Conservation (phyloP, 2,113 vertebrate genomes). For the Blennius ocellaris region DNA sequence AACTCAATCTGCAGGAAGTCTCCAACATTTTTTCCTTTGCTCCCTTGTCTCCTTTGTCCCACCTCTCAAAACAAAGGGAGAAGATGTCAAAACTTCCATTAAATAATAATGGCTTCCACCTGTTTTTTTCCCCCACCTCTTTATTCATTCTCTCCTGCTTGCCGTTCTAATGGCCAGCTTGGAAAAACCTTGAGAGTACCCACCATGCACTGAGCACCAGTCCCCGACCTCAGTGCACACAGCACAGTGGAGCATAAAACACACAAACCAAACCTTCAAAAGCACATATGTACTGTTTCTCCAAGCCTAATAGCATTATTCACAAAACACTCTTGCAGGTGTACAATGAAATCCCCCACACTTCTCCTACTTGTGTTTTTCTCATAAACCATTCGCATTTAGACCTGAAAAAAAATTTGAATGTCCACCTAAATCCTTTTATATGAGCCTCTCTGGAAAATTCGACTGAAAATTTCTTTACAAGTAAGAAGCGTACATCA, state of each 20-base stretch:
- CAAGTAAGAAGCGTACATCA: constrained; percentile 51
- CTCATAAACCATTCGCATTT: constrained; percentile 58
- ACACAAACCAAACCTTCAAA: constrained; percentile 18
- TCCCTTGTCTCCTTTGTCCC: constrained; percentile 50
- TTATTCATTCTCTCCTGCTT: constrained; percentile 53
- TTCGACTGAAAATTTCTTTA: constrained; percentile 20
- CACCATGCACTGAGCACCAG: constrained; percentile 3
- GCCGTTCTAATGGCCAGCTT: constrained; percentile 71
- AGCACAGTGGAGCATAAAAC: constrained; percentile 17
- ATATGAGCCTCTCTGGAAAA: constrained; percentile 54
- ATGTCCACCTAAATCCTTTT: constrained; percentile 55
- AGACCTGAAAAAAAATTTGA: constrained; percentile 15
- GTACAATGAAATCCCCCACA: neutral
- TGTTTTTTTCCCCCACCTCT: constrained; percentile 70
- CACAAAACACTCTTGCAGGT: constrained; percentile 62
- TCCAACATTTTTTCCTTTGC: constrained; percentile 44
- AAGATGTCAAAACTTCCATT: constrained; percentile 79
- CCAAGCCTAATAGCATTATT: constrained; percentile 43
- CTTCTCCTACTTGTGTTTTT: neutral
- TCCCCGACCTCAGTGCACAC: constrained; percentile 17
- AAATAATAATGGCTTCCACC: constrained; percentile 81
- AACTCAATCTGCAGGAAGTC: constrained; percentile 77
- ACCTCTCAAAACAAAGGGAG: constrained; percentile 67
- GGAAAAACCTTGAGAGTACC: constrained; percentile 54
- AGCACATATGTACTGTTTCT: constrained; percentile 18